These are phyloP conservation scores for Zoanthus sansibaricus DNA, from an alignment of 92 coral and sea anemone species.

Conservation along the genomic window DNA sequence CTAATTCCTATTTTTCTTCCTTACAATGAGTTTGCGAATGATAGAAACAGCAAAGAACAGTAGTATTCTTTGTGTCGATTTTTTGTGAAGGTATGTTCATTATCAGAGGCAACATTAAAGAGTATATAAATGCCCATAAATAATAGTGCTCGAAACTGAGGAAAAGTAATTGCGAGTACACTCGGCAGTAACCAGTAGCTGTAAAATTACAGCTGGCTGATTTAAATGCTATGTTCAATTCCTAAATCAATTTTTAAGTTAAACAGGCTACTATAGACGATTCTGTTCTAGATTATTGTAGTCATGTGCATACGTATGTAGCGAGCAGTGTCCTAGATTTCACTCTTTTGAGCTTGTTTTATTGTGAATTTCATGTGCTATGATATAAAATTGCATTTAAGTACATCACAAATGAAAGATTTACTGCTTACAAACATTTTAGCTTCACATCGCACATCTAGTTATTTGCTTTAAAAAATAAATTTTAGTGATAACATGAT, in stretches of 20 bases:
- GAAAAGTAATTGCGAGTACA: no score
- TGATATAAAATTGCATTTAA: background rate
- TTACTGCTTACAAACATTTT: background rate
- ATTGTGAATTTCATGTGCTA: conserved; percentile 1
- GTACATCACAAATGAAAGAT: background rate
- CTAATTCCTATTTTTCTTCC: conserved; percentile 32
- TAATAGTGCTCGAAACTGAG: background rate
- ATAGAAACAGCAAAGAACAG: background rate
- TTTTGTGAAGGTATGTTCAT: conserved; percentile 14
- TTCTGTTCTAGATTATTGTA: no score
- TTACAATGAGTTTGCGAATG: background rate
- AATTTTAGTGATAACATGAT: background rate
- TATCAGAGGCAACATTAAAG: background rate
- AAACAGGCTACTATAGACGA: no score
- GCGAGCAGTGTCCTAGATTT: background rate
- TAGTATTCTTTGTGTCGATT: conserved; percentile 2
- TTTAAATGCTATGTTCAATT: no score
- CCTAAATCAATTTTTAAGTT: no score
- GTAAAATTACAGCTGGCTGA: no score
- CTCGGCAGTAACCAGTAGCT: no score
- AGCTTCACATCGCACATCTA: background rate
- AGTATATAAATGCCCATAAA: background rate
- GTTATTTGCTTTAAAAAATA: background rate
- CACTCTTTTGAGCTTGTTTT: background rate
- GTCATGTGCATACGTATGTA: no score